Evolutionary conservation across 1,140 invertebrate species (phyloP), one percentile per base, ranked within the genome.

Genomic region (Drosophila navojoa): DNA sequence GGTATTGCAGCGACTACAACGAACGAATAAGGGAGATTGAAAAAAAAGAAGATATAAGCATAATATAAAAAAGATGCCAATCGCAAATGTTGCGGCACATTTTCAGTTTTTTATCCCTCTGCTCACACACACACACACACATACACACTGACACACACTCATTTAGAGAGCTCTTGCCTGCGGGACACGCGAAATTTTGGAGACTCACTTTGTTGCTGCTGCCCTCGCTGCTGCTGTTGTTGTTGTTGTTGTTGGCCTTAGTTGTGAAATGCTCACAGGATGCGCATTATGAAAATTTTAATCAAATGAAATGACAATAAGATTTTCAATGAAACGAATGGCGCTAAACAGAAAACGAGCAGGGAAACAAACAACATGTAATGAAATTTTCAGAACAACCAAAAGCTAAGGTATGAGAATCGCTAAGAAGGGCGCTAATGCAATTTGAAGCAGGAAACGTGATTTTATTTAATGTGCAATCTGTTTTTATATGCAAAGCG

Each of bases 281-380:
- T 67, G 44, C 59, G 45, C 73, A 84, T 84, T 84, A 85, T 85
- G 72, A 85, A 85, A 76, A 80, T 80, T 85, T 78, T 81, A 85
- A 85, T 81, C 81, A 86, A 85, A 85, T 86, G 54, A 86, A 86
- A 85, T 81, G 75, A 85, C 81, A 86, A 87, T 78, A 75, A 71
- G 79, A 84, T 80, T 79, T 73, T 67, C 53, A 74, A 44, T 73
- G 71, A 57, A 69, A 73, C 42, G 52, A 71, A 57, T 47, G 50
- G 50, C 45, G 55, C 57, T 40, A 57, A 35, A 50, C 40, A 67
- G 27, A 22, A 47, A 27, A 6, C 2, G 15, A 32, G 25, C 15
- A 15, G 22, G 9, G 4, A 29, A 15, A 9, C 15, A 47, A 59
- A 16, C 25, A 6, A 15, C 57, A 19, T 16, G 32, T 59, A 59